These are phyloP conservation scores for Artibeus lituratus DNA, from an alignment of 2,797 vertebrate species.

Conservation along the genomic window DNA sequence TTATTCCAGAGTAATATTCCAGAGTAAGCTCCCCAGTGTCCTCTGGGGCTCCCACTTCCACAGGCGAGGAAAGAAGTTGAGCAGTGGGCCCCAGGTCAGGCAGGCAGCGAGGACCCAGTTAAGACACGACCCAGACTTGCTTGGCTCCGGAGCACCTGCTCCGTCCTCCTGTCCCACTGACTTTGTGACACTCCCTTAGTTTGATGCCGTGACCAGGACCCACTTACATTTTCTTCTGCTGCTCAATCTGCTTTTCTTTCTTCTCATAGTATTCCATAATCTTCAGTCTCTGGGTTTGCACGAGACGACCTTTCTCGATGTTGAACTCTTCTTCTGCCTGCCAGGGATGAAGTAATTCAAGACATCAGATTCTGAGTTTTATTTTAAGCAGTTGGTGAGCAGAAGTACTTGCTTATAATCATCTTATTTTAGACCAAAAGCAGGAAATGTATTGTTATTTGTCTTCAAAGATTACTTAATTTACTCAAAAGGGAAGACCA, in stretches of 20 bases:
- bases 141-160: background rate
- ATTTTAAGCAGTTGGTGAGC: slow-evolving; percentile 12
- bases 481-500: slow-evolving; percentile 4
- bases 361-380: slow-evolving; percentile 28
- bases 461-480: background rate
- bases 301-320: slow-evolving; percentile 98
- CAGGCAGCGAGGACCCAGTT: background rate
- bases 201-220: background rate
- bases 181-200: background rate
- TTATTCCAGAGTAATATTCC: background rate
- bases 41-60: background rate
- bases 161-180: background rate
- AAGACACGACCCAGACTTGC: background rate
- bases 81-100: background rate
- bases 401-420: background rate
- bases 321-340: slow-evolving; percentile 99
- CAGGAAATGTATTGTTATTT: background rate
- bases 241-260: slow-evolving; percentile 99
- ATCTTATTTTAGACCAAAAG: background rate
- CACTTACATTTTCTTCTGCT: slow-evolving; percentile 99
- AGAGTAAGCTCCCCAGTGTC: background rate
- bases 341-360: slow-evolving; percentile 25
- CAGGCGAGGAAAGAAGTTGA: background rate
- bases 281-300: slow-evolving; percentile 98
- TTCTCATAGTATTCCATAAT: slow-evolving; percentile 99